Evolutionary conservation across 2,888 invertebrate genomes (phyloP), one percentile per base, ranked within the genome.

Genomic region (Orthosia cruda): DNA sequence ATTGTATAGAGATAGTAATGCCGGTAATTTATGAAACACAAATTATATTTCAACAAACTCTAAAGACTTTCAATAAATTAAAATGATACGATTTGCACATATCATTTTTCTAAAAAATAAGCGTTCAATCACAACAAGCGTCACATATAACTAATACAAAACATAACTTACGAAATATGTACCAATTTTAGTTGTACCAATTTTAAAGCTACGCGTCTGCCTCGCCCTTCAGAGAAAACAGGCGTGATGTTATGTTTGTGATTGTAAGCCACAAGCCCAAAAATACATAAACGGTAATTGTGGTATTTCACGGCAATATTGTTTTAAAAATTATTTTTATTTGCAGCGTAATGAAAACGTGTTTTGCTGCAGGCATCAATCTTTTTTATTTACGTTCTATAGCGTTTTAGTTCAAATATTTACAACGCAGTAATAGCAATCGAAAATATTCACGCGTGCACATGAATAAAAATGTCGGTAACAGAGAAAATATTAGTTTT

Each of bases 391-490:
- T 71, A 47, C 61, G 32, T 62, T 69, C 65, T 32, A 65, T 15
- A 69, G 26, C 62, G 45, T 71, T 72, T 76, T 81, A 72, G 71
- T 72, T 77, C 40, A 72, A 85, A 72, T 72, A 81, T 72, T 82
- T 77, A n/a, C 52, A 70, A 55, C 23, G 16, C 40, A 49, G 77
- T 62, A 62, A 69, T 54, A 55, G 65, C 78, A 69, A 72, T 83
- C 40, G 66, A 70, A 77, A 69, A 85, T 62, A 59, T 77, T 66
- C 65, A 74, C 69, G 55, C 78, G 59, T 66, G 57, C 67, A 65
- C 32, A 71, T 73, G 83, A 82, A 82, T 83, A 85, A 82, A 82
- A 85, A 62, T 45, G 59, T 45, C 68, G 59, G 64, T 47, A 55
- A 54, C 62, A 20, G 16, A 32, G 1, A 65, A 81, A 81, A 77